phyloP scores from a whole-genome alignment of 2,888 invertebrate genomes.

The Pantelozetes paolii region DNA sequence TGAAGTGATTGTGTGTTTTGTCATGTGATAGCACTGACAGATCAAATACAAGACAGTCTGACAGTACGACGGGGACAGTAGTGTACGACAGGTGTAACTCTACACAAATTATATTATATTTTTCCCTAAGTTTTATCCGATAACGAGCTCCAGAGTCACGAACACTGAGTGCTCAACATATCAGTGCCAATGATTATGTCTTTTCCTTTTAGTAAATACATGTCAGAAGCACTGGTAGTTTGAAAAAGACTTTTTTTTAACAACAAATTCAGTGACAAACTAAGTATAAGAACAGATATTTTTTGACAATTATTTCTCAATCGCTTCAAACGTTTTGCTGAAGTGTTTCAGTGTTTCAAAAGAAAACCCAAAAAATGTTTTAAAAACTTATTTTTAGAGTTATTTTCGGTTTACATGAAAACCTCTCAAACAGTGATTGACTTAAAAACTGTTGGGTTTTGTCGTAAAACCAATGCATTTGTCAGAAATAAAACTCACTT shows the following conservation, averaged over 20 bases:
- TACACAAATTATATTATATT: background rate
- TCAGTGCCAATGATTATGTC: background rate
- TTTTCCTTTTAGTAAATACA: background rate
- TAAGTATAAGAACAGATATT: background rate
- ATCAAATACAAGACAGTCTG: conserved; percentile 10
- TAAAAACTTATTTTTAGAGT: background rate
- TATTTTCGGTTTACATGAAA: background rate
- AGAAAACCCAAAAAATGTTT: background rate
- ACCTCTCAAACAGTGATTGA: background rate
- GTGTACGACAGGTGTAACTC: conserved; percentile 15
- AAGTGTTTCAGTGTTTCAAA: background rate
- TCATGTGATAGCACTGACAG: conserved; percentile 14
- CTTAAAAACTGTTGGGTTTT: background rate
- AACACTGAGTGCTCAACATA: background rate
- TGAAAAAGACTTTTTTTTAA: conserved; percentile 7
- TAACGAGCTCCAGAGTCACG: conserved; percentile 26
- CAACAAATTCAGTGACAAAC: conserved; percentile 4
- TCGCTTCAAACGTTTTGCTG: background rate
- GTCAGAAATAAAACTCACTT: too few relatives aligned
- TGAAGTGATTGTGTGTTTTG: conserved; percentile 23
- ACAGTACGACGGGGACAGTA: background rate
- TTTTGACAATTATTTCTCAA: conserved; percentile 16
- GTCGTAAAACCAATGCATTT: too few relatives aligned
- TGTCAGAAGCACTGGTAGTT: background rate
- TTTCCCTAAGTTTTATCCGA: conserved; percentile 1